These are phyloP conservation scores for Pachypeltis micranthus DNA, from an alignment of 1,140 invertebrate species.

Conservation along the genomic window DNA sequence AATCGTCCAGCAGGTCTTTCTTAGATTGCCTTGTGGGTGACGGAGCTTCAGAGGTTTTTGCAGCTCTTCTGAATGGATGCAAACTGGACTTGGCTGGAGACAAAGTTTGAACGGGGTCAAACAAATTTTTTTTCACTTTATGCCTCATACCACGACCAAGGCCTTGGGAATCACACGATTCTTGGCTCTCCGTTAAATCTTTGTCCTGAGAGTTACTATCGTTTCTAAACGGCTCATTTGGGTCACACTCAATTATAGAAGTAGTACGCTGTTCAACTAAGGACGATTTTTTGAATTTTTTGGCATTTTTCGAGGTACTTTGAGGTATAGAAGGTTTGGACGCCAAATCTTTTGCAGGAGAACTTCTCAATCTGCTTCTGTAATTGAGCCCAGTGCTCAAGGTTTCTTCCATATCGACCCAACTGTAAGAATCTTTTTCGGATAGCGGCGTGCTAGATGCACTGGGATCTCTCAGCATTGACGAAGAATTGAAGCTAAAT, in stretches of 20 bases:
- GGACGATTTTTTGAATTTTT: background rate
- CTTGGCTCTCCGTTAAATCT: background rate
- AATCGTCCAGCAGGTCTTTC: no score
- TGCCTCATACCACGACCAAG: background rate
- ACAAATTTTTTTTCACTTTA: background rate
- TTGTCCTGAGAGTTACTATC: background rate
- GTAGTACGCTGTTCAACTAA: background rate
- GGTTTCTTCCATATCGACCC: background rate
- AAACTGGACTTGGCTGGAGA: no score
- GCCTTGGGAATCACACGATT: background rate
- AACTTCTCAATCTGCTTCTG: no score
- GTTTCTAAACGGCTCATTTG: no score
- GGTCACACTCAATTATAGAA: no score
- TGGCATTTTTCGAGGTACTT: background rate
- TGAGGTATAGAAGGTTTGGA: no score
- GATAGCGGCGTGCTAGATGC: background rate
- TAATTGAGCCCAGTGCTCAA: background rate
- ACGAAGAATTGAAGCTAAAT: background rate
- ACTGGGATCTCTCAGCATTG: background rate
- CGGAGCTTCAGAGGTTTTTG: no score
- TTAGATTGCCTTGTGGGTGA: no score
- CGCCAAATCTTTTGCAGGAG: no score
- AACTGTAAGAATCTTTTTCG: background rate
- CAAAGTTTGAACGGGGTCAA: no score
- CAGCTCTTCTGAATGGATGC: no score